phyloP scores from a whole-genome alignment of 92 coral and sea anemone species.

The Galaxea fascicularis region DNA sequence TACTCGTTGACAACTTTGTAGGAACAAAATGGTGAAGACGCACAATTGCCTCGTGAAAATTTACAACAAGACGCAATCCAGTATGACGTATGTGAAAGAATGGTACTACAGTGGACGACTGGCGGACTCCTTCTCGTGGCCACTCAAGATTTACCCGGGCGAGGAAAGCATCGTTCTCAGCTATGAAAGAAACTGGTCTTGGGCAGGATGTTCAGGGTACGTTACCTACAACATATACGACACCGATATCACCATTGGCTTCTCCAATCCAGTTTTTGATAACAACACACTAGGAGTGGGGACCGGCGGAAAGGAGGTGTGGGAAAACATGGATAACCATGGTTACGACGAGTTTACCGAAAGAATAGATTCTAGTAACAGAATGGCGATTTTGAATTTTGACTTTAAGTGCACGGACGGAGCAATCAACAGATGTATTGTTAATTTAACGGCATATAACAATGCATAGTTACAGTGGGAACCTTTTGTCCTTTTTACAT shows the following conservation, averaged over 20 bases:
- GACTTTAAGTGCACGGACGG: constrained; percentile 51
- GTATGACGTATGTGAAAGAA: constrained; percentile 43
- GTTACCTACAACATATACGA: constrained; percentile 61
- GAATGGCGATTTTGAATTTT: constrained; percentile 19
- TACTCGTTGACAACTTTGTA: not conserved
- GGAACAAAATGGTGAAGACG: constrained; percentile 46
- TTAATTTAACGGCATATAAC: constrained; percentile 11
- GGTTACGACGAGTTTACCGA: constrained; percentile 39
- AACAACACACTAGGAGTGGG: constrained; percentile 70
- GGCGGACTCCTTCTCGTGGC: constrained; percentile 58
- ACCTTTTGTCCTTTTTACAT: too few relatives aligned
- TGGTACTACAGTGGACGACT: constrained; percentile 73
- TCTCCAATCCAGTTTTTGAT: constrained; percentile 64
- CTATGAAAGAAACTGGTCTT: constrained; percentile 63
- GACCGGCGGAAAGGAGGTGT: constrained; percentile 49
- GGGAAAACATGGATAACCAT: constrained; percentile 58
- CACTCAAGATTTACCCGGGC: constrained; percentile 33
- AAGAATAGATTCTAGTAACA: not conserved
- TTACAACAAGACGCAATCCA: constrained; percentile 30
- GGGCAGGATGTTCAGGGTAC: constrained; percentile 72
- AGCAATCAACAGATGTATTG: constrained; percentile 42
- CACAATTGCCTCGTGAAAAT: constrained; percentile 57
- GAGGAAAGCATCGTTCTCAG: constrained; percentile 38
- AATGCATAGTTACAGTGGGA: not conserved
- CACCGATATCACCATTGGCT: constrained; percentile 61